Base-by-base conservation (phyloP, 1,140 invertebrate species). In the Carposina sasakii region DNA sequence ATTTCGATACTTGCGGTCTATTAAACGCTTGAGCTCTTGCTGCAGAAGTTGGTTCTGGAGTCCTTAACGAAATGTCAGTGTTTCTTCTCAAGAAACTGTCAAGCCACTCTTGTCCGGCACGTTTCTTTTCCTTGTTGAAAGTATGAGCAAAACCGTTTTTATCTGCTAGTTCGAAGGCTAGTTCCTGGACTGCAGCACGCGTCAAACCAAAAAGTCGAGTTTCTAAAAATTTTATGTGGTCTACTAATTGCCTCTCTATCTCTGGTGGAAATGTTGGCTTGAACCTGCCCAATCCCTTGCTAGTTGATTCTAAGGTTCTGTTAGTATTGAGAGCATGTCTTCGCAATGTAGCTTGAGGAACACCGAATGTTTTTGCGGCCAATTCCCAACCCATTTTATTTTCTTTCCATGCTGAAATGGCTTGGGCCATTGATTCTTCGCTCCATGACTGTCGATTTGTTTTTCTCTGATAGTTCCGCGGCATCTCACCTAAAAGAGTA, bases 41-140 rank as follows among this genome's bases (percentile, higher is more conserved):
- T 16, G 33, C 33, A 16, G 33, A 36, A 3, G 16, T 36, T 13
- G 33, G 33, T 19, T 36, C 33, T 36, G 33, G 33, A 36, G 33
- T 17, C 19, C 33, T 2, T 10, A 36, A 17, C 19, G 33, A 13
- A 17, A 36, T 36, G 28, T 28, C 16, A 4, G 26, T 26, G 21
- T 45, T 31, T 13, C 42, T 33, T 45, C 20, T 45, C 26, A 5
- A n/a, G n/a, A 33, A 45, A 45, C 26, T 17, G 26, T 31, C 33
- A 20, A 45, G 26, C 42, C 42, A 45, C 20, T 33, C 26, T 19
- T 19, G 21, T 2, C 26, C 30, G 22, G 26, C 42, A 6, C 31
- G 31, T 31, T 33, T 9, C 4, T 33, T 22, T 8, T 31, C 19
- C 28, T 17, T 19, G n/a, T 31, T 12, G 21, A 46, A 23, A 19